Evolutionary conservation across 2,113 vertebrate genomes (phyloP).

Genomic region (Junco hyemalis): DNA sequence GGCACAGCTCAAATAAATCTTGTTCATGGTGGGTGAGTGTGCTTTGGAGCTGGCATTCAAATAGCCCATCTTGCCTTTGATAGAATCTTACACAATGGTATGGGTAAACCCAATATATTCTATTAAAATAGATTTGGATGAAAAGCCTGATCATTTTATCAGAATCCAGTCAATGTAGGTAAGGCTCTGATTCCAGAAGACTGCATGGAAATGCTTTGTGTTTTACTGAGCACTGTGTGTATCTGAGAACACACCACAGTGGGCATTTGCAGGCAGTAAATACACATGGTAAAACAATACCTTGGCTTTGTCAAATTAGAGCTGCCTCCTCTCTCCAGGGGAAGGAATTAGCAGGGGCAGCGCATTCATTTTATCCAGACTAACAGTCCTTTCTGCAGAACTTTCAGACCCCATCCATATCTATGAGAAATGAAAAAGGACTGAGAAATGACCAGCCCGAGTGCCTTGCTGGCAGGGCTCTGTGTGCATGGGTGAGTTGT

Average conservation of each 20-base stretch:
- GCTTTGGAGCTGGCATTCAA: not conserved
- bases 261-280: not conserved
- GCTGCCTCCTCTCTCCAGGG: not conserved
- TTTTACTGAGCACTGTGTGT: not conserved
- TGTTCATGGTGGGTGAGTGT: constrained; percentile 17
- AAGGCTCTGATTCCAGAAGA: not conserved
- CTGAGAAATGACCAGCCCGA: constrained; percentile 44
- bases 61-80: not conserved
- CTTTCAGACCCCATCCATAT: constrained; percentile 9
- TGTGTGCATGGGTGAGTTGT: constrained; percentile 67
- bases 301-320: not conserved
- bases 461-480: constrained; percentile 49
- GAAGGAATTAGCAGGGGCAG: constrained; percentile 18
- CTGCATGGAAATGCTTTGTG: not conserved
- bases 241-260: not conserved
- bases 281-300: not conserved
- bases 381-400: constrained; percentile 12
- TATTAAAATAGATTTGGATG: not conserved
- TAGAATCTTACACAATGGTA: not conserved
- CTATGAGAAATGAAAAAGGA: constrained; percentile 8
- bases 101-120: not conserved
- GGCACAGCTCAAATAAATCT: constrained; percentile 25
- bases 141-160: constrained; percentile 24
- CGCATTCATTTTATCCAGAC: constrained; percentile 18
- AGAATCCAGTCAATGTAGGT: not conserved